Percentiles rank a stretch among this genome's conserved stretches.
These are phyloP conservation scores for Eubasilissa regina DNA, from an alignment of 1,140 invertebrate species.

Conservation along the genomic window DNA sequence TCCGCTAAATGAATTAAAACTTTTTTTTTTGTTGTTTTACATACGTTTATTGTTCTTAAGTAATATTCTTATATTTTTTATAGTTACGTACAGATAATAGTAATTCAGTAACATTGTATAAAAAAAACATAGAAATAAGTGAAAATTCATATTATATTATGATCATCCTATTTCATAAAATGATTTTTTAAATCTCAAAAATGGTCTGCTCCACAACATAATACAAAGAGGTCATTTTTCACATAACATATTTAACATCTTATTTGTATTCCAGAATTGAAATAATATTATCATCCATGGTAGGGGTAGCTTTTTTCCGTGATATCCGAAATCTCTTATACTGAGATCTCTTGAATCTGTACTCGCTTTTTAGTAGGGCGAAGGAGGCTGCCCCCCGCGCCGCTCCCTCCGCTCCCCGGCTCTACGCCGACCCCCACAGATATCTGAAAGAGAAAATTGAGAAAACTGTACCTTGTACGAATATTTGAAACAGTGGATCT, in stretches of 20 bases:
- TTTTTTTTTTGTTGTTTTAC: too few species aligned
- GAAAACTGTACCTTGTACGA: background rate
- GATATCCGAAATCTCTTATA: slow-evolving; percentile 30
- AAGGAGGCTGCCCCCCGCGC: slow-evolving; percentile 44
- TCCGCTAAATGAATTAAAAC: too few species aligned
- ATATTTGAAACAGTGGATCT: background rate
- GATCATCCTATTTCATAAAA: background rate
- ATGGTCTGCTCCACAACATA: background rate
- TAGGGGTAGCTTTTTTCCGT: background rate
- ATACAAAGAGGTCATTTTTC: slow-evolving; percentile 1
- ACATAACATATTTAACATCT: slow-evolving; percentile 30
- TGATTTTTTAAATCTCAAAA: slow-evolving; percentile 5
- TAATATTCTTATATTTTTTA: too few species aligned
- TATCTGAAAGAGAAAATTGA: slow-evolving; percentile 28
- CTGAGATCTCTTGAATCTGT: slow-evolving; percentile 59
- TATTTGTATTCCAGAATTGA: slow-evolving; percentile 10
- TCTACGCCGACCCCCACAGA: background rate
- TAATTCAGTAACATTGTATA: too few species aligned
- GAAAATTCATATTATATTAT: too few species aligned
- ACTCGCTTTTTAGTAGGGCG: slow-evolving; percentile 58
- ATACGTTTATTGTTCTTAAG: too few species aligned
- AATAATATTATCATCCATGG: background rate
- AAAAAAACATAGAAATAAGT: too few species aligned
- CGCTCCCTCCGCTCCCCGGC: background rate
- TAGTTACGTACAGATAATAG: too few species aligned